Evolutionary conservation across 2,888 invertebrate genomes (phyloP), one percentile per base, ranked within the genome.

Genomic region (Dichetophora obliterata): DNA sequence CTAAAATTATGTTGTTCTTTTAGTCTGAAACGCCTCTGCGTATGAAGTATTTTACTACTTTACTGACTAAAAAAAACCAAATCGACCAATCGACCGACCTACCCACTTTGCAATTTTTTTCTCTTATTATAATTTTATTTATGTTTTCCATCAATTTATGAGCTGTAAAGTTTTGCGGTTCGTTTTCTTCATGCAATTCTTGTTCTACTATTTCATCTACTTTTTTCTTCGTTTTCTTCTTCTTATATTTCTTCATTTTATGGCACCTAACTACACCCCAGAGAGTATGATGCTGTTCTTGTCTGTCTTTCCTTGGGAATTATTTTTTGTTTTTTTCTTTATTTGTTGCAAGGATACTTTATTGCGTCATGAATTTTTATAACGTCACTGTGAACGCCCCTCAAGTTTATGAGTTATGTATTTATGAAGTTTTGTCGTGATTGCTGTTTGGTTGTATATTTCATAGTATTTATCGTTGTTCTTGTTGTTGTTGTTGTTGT

Each of bases 301-400:
- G 54, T 43, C 43, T 43, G 43, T 11, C 14, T 43, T 27, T 24
- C 27, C 27, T 59, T 59, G 24, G 24, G 22, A 14, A 4, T 59
- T 19, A 16, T 14, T 27, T 61, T 27, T 24, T 61, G 27, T 61
- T 31, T 24, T n/a, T 63, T n/a, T 34, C 34, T 65, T 65, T 65
- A 65, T 65, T 65, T 27, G 34, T 37, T 34, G 14, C 63, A 65
- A 65, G 63, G 31, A 65, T 34, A 9, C 63, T 31, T 65, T 27
- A 34, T 65, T 19, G 63, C 63, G 11, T 65, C 63, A 65, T 65
- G 63, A 65, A 65, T 31, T 65, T 65, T 65, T 65, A 65, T 65
- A 65, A 65, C 63, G 24, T 34, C 19, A 27, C n/a, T 34, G 16
- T 27, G 31, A 65, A 19, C 31, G 31, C 63, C 31, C 19, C 54